Evolutionary conservation across 2,888 invertebrate genomes (phyloP).

Genomic region (Unio pictorum): DNA sequence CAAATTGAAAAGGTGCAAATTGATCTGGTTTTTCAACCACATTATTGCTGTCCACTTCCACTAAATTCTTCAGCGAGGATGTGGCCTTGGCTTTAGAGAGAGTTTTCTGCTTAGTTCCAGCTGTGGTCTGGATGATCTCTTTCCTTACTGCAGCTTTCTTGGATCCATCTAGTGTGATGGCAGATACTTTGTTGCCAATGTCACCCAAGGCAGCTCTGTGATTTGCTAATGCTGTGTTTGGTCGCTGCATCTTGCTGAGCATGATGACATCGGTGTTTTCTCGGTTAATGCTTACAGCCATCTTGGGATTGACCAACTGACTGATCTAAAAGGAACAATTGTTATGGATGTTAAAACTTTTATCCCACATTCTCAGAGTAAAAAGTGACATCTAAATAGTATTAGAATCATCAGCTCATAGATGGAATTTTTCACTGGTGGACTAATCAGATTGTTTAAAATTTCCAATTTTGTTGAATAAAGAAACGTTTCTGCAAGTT

Average conservation of each 20-base stretch:
- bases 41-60: slow-evolving; percentile 18
- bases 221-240: slow-evolving; percentile 37
- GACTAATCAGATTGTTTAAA: too few relatives aligned
- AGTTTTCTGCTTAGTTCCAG: slow-evolving; percentile 23
- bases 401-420: too few relatives aligned
- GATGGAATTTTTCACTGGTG: too few relatives aligned
- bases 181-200: slow-evolving; percentile 64
- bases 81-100: slow-evolving; percentile 42
- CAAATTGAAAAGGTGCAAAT: slow-evolving; percentile 29
- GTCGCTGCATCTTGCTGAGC: slow-evolving; percentile 28
- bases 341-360: neutral
- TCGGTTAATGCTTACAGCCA: slow-evolving; percentile 33
- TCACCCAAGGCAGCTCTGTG: slow-evolving; percentile 62
- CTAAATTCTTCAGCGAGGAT: slow-evolving; percentile 29
- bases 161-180: slow-evolving; percentile 45
- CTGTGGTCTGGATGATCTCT: slow-evolving; percentile 46
- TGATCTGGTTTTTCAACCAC: slow-evolving; percentile 8
- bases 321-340: slow-evolving; percentile 14
- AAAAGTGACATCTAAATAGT: too few relatives aligned
- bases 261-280: slow-evolving; percentile 43
- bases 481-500: too few relatives aligned
- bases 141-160: slow-evolving; percentile 54
- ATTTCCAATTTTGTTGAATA: too few relatives aligned
- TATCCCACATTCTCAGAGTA: too few relatives aligned
- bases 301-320: slow-evolving; percentile 32